Evolutionary conservation across 30 jellyfish, hydroid and myxozoan genomes (phyloP).

Genomic region (Nemopilema nomurai): DNA sequence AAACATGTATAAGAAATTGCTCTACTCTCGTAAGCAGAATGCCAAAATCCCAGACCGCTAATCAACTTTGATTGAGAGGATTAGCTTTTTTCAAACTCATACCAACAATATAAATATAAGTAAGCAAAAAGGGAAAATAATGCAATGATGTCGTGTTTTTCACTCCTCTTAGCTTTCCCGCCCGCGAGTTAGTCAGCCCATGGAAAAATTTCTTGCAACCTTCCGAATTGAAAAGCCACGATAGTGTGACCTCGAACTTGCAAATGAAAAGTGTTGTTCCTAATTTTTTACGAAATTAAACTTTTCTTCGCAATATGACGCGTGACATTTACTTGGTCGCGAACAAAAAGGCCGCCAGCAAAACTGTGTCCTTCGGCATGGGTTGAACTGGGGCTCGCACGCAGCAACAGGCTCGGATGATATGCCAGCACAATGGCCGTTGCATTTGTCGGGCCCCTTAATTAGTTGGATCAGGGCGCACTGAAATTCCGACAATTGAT

Average conservation of each 20-base stretch:
- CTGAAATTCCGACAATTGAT: constrained; percentile 40
- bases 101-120: constrained; percentile 10
- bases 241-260: constrained; percentile 33
- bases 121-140: constrained; percentile 3
- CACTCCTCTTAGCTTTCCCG: not conserved
- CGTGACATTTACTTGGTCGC: constrained; percentile 56
- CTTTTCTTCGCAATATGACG: constrained; percentile 6
- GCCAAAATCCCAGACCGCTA: constrained; percentile 39
- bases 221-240: constrained; percentile 50
- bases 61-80: constrained; percentile 48
- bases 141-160: not conserved
- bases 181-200: constrained; percentile 11
- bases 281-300: constrained; percentile 6
- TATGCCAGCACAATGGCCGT: constrained; percentile 9
- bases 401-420: constrained; percentile 25
- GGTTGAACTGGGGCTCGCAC: constrained; percentile 22
- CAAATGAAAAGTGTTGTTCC: not conserved
- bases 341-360: constrained; percentile 48
- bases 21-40: not conserved
- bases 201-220: constrained; percentile 10
- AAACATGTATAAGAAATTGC: not conserved
- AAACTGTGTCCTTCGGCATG: constrained; percentile 38
- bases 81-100: constrained; percentile 19
- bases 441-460: constrained; percentile 53
- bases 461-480: constrained; percentile 50